Percentiles rank a stretch among this genome's conserved stretches.
phyloP scores from a whole-genome alignment of 2,113 vertebrate genomes.

The Charadrius vociferus region DNA sequence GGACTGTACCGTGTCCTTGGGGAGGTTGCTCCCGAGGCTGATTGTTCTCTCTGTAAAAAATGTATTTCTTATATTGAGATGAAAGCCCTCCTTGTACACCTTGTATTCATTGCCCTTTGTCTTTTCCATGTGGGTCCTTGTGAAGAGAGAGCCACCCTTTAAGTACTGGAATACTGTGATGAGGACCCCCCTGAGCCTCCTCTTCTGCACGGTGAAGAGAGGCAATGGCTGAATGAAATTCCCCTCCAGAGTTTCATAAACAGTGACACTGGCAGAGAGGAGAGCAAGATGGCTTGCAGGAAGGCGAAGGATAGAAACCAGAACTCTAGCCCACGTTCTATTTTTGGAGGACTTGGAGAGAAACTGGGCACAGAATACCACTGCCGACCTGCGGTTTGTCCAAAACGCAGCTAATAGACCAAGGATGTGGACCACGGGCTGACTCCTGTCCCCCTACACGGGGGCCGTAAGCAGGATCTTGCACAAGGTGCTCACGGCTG shows the following conservation, averaged over 20 bases:
- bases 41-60: not conserved
- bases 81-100: not conserved
- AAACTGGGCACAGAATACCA: not conserved
- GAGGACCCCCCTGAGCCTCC: not conserved
- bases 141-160: not conserved
- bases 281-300: not conserved
- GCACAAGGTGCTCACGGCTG: not conserved
- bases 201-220: not conserved
- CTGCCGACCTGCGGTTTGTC: not conserved
- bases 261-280: not conserved
- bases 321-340: not conserved
- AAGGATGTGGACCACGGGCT: not conserved
- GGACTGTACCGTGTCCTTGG: not conserved
- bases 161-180: not conserved
- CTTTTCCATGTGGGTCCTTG: not conserved
- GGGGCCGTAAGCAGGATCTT: not conserved
- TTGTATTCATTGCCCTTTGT: not conserved
- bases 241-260: not conserved
- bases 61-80: not conserved
- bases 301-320: not conserved
- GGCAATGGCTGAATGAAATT: not conserved
- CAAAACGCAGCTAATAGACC: not conserved
- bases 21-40: not conserved
- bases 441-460: not conserved
- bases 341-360: not conserved